phyloP scores from a whole-genome alignment of 2,888 invertebrate species.

The Drosophila neotestacea region DNA sequence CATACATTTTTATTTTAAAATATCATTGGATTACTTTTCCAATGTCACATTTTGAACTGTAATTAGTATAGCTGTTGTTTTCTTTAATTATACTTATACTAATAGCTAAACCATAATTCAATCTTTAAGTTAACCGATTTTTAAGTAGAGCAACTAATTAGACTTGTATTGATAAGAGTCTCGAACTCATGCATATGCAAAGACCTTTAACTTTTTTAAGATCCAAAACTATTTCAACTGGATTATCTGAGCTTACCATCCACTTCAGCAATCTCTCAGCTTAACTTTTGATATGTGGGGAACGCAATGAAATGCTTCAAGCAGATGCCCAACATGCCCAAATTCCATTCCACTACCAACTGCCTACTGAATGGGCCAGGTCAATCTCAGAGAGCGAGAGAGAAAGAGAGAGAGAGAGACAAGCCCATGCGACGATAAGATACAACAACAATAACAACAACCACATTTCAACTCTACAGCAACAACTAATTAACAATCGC shows the following conservation, averaged over 20 bases:
- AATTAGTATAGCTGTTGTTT: not conserved
- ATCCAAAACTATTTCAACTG: slow-evolving; percentile 26
- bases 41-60: not conserved
- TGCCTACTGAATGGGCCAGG: slow-evolving; percentile 57
- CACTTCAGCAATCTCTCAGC: slow-evolving; percentile 23
- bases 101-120: slow-evolving; percentile 4
- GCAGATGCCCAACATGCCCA: slow-evolving; percentile 41
- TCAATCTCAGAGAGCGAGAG: slow-evolving; percentile 35
- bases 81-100: not conserved
- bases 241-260: slow-evolving; percentile 49
- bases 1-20: too few relatives aligned
- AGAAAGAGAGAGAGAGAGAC: slow-evolving; percentile 38
- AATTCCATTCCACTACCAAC: slow-evolving; percentile 59
- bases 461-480: slow-evolving; percentile 37
- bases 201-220: too few relatives aligned
- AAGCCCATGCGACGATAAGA: slow-evolving; percentile 74
- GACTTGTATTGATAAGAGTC: not conserved
- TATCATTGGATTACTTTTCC: not conserved
- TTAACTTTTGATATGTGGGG: slow-evolving; percentile 40
- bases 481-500: slow-evolving; percentile 82
- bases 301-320: slow-evolving; percentile 41
- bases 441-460: slow-evolving; percentile 40
- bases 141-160: slow-evolving; percentile 26
- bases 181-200: slow-evolving; percentile 12
- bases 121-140: slow-evolving; percentile 8